Base-by-base conservation (phyloP, 2,888 invertebrate species). In the Cheilosia urbana region DNA sequence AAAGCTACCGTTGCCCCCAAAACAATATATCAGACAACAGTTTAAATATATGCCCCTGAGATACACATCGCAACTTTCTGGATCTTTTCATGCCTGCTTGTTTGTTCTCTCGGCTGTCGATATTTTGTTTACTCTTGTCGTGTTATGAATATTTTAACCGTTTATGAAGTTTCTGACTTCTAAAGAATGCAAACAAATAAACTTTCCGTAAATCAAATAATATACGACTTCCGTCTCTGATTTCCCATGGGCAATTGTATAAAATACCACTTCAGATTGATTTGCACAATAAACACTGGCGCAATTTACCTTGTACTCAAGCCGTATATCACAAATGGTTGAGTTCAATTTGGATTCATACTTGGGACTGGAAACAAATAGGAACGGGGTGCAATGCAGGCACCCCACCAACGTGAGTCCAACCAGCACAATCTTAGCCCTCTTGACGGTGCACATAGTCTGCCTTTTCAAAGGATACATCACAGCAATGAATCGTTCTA, bases 401-500 rank as follows among this genome's bases (percentile, higher is more conserved):
- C 95, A 89, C 0, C 95, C 94, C 0, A 93, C 88, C 0, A 93
- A 27, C 0, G 93, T 93, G 11, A 96, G 90, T 0, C 92, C 90
- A 0, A 90, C 82, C 2, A 96, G 93, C 0, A 95, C 93, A 27
- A 93, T 90, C 87, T 95, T 95, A 0, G 97, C 96, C 55, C 96
- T 93, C 3, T 93, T 92, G 24, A 96, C 94, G 0, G 96, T 96
- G 90, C 96, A 97, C 92, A 96, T 93, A 4, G 94, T 94, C 78
- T 94, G 95, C 2, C 96, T 93, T 57, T 93, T 94, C 66, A 97
- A 91, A 0, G 97, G 97, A 90, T 96, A 96, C 87, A 95, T 93
- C 1, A 97, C 96, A 0, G 96, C 97, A 6, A 97, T 94, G 90
- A 96, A 97, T 24, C 97, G 93, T 90, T 97, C 97, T 1, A 96